Evolutionary conservation across 2,797 vertebrate genomes (phyloP), one percentile per base, ranked within the genome.

Genomic region (Benthosema pterotum): DNA sequence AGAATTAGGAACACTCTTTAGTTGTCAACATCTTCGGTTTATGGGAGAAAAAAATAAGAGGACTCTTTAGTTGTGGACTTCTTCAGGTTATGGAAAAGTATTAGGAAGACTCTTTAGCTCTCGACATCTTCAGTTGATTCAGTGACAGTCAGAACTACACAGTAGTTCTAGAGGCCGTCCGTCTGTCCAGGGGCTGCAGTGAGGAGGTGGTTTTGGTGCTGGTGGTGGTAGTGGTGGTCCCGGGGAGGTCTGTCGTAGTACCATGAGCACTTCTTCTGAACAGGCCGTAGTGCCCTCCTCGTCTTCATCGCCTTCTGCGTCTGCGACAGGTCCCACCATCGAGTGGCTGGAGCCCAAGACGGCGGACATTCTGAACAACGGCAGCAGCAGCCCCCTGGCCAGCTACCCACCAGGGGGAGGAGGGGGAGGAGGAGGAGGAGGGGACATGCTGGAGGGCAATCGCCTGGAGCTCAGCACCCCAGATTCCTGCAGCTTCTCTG

Each of bases 301-400:
- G 11, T n/a, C n/a, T n/a, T n/a, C n/a, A n/a, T n/a, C n/a, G 55
- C 38, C 86, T 88, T 74, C 69, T 69, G 60, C 60, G 11, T 74
- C 74, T 70, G 67, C 90, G 76, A 84, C 95, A 99, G 97, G 95
- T 72, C 91, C 95, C 17, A 94, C 95, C 46, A 95, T 98, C 60
- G 96, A 94, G 84, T 99, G 97, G 97, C 86, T 98, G 92, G 97
- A 98, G 83, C 96, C 96, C 77, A 98, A 98, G 89, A 87, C 95
- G 74, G 92, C 95, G 1, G 95, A 98, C 83, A 90, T 95, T 85
- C 94, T 97, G 90, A 97, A 96, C 92, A 98, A 98, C 89, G 96
- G 95, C 86, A 84, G 86, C 78, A 87, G 92, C 18, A n/a, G n/a
- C 6, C 84, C 83, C 7, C 91, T 94, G 78, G 90, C 92, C 53